Percentiles rank a stretch among this genome's conserved stretches.
Evolutionary conservation across 2,888 invertebrate genomes (phyloP).

Genomic region (Eupithecia subumbrata): DNA sequence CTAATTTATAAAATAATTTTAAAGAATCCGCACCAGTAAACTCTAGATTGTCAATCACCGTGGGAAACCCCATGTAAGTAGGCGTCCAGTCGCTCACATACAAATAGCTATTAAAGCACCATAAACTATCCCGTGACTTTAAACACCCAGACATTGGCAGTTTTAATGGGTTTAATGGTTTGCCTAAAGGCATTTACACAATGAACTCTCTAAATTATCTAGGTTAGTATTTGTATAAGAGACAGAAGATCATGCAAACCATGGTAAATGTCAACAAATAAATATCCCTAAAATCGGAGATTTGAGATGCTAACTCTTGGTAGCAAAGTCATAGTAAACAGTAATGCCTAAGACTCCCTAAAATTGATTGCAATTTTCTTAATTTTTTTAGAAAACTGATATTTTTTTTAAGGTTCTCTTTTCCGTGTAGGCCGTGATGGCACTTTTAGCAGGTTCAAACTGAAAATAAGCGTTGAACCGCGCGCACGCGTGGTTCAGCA

Average conservation of each 20-base stretch:
- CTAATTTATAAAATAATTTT: background rate
- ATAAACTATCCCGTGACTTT: slow-evolving; percentile 30
- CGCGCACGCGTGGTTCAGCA: no score
- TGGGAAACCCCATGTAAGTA: slow-evolving; percentile 25
- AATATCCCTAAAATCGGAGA: no score
- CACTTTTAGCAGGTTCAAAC: no score
- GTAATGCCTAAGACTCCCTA: no score
- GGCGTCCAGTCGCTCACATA: slow-evolving; percentile 23
- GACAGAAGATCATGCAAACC: background rate
- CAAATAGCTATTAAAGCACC: slow-evolving; percentile 18
- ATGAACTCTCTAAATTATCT: background rate
- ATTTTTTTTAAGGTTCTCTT: no score
- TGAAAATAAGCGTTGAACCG: no score
- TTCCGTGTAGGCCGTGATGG: no score
- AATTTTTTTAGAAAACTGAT: no score
- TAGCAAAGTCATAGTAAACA: no score
- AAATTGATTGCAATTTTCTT: no score
- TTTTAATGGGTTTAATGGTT: slow-evolving; percentile 20
- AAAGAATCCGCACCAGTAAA: background rate
- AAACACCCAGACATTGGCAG: slow-evolving; percentile 21
- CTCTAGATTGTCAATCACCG: slow-evolving; percentile 13
- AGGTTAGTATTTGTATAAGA: background rate
- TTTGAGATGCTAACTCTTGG: no score
- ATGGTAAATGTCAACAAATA: background rate
- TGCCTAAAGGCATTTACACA: background rate